phyloP scores from a whole-genome alignment of 2,888 invertebrate species.

The Meloe dianella region DNA sequence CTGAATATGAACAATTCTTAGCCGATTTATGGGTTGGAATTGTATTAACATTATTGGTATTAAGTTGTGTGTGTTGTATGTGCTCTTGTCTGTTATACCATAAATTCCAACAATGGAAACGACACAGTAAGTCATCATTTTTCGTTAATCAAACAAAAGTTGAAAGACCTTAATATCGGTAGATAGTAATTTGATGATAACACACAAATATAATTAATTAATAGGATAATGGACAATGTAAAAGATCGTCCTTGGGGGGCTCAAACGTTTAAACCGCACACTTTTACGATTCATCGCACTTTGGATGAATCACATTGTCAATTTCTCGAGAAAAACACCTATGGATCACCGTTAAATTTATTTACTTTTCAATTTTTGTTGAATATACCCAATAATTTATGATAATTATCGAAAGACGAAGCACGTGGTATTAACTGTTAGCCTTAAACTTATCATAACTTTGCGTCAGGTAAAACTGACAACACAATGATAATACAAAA shows the following conservation, averaged over 20 bases:
- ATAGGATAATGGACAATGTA: no score
- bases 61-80: conserved; percentile 68
- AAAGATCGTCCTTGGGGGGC: no score
- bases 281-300: no score
- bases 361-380: neutral
- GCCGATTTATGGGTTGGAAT: conserved; percentile 71
- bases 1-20: conserved; percentile 64
- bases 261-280: no score
- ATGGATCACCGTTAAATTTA: neutral
- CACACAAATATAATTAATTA: neutral
- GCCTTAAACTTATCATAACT: neutral
- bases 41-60: conserved; percentile 66
- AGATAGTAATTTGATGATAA: neutral
- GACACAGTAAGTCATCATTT: conserved; percentile 62
- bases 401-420: neutral
- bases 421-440: neutral
- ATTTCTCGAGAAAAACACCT: no score
- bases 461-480: neutral
- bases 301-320: no score
- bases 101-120: conserved; percentile 70
- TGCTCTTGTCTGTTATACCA: conserved; percentile 69
- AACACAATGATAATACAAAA: neutral
- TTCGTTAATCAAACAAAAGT: neutral
- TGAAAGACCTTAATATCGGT: neutral
- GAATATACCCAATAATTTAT: neutral